Evolutionary conservation across 2,113 vertebrate genomes (phyloP).

Genomic region (Geococcyx californianus): DNA sequence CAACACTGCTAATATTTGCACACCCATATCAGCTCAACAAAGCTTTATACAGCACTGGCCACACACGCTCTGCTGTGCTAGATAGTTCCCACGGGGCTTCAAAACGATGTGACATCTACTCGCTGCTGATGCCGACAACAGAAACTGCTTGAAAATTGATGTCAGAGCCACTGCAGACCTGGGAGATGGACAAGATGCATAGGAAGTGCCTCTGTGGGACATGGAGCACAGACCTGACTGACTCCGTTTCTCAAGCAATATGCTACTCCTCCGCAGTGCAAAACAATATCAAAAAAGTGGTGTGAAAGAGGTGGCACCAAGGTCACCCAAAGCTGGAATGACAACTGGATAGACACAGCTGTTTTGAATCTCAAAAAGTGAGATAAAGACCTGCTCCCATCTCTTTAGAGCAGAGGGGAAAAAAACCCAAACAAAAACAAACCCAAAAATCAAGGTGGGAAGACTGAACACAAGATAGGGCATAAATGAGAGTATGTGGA

Average conservation of each 20-base stretch:
- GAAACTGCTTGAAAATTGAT: background rate
- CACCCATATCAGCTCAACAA: background rate
- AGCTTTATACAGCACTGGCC: background rate
- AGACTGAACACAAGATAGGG: background rate
- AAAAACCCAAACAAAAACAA: background rate
- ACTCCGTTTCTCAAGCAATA: background rate
- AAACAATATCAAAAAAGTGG: background rate
- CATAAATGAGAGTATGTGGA: background rate
- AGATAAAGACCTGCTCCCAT: background rate
- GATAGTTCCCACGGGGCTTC: background rate
- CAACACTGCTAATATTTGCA: too few species aligned
- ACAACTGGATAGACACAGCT: background rate
- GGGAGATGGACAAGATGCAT: background rate
- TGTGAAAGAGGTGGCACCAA: background rate
- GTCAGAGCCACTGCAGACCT: background rate
- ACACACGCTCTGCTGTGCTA: rapidly evolving
- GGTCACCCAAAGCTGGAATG: background rate
- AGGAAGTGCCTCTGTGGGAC: background rate
- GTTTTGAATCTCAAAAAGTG: background rate
- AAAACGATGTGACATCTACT: background rate
- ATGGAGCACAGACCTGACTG: background rate
- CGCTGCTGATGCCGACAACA: background rate
- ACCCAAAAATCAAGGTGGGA: background rate
- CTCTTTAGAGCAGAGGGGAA: background rate
- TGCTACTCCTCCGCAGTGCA: rapidly evolving